These are phyloP conservation scores for Tapera naevia DNA, from an alignment of 2,797 vertebrate species.

Conservation along the genomic window DNA sequence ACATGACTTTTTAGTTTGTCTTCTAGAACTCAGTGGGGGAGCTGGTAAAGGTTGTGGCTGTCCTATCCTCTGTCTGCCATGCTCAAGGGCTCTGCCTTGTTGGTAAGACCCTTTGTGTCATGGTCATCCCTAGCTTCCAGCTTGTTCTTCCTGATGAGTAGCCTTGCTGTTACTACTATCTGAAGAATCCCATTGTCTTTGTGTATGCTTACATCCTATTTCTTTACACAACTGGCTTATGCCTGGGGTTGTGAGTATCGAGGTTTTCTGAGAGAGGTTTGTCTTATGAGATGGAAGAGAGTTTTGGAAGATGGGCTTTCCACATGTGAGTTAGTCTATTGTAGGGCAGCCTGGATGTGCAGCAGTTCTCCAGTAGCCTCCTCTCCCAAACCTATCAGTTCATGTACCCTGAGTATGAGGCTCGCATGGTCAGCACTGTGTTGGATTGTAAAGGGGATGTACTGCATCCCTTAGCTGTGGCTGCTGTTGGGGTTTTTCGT, in stretches of 20 bases:
- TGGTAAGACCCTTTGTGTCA: background rate
- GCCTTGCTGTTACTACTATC: accelerated
- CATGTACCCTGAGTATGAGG: accelerated
- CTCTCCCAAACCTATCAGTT: accelerated
- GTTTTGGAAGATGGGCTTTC: background rate
- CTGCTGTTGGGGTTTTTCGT: accelerated
- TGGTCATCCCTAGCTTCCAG: background rate
- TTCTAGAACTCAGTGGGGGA: accelerated
- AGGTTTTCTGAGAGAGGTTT: background rate
- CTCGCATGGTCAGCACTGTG: accelerated
- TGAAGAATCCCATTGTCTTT: background rate
- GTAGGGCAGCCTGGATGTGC: background rate
- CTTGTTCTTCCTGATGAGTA: accelerated
- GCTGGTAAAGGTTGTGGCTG: background rate
- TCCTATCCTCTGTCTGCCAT: accelerated
- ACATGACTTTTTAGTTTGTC: accelerated
- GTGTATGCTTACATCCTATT: accelerated
- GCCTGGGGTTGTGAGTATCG: accelerated
- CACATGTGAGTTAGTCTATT: accelerated
- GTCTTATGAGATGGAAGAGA: background rate
- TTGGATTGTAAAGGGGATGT: background rate
- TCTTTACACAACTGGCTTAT: background rate
- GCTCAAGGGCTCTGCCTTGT: accelerated
- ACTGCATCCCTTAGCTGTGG: accelerated
- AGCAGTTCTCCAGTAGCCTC: background rate